A percentile compares a stretch with the other conserved stretches of the same genome.
phyloP scores from a whole-genome alignment of 2,113 vertebrate species.

The Toxotes jaculatrix region DNA sequence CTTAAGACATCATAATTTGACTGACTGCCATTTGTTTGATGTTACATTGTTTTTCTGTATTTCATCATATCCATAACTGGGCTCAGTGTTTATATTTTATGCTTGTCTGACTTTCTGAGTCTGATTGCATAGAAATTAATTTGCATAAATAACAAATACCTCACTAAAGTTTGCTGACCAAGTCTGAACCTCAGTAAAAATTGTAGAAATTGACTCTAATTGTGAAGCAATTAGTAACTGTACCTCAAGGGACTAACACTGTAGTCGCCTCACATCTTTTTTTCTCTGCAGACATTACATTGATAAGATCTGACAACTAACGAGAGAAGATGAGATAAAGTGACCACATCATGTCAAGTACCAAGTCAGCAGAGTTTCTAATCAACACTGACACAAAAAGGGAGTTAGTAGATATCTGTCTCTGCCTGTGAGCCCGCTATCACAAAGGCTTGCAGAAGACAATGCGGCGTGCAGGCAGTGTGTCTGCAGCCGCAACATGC shows the following conservation, averaged over 20 bases:
- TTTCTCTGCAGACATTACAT: conserved; percentile 10
- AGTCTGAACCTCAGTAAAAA: neutral
- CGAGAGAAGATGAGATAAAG: neutral
- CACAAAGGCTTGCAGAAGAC: conserved; percentile 47
- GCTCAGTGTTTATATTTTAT: neutral
- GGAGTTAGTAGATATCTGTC: conserved; percentile 19
- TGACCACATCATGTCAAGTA: conserved; percentile 34
- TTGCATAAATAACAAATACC: neutral
- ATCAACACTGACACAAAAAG: conserved; percentile 33
- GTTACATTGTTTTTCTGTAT: neutral
- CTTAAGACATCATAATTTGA: neutral
- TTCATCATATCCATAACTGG: neutral
- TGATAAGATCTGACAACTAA: conserved; percentile 37
- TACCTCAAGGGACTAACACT: neutral
- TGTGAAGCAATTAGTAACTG: neutral
- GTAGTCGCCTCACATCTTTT: neutral
- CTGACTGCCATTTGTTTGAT: neutral
- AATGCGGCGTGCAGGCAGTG: conserved; percentile 45
- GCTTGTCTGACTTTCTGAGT: neutral
- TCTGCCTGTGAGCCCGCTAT: conserved; percentile 10
- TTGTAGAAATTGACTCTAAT: neutral
- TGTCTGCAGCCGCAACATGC: conserved; percentile 54
- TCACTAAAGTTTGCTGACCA: neutral
- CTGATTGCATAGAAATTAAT: neutral
- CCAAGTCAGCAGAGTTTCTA: conserved; percentile 40